phyloP scores from a whole-genome alignment of 2,797 vertebrate species.

The Ceyx erithaca region DNA sequence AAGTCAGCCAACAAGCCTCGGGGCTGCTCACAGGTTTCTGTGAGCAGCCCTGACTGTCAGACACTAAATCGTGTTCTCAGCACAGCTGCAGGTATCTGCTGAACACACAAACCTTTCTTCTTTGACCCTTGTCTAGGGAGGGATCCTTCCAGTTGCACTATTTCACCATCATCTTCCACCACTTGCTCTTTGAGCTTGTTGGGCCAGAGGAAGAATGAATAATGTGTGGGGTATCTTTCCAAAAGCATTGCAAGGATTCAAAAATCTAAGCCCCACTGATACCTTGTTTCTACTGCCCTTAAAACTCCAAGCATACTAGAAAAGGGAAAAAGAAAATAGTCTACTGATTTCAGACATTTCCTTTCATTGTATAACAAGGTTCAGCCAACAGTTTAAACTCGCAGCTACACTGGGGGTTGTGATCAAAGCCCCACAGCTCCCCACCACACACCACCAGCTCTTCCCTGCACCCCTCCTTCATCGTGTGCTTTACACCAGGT shows the following conservation, averaged over 20 bases:
- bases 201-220: background rate
- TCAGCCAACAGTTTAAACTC: background rate
- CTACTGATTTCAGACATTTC: background rate
- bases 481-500: background rate
- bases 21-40: fast-evolving
- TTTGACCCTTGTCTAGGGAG: background rate
- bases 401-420: background rate
- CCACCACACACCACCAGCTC: background rate
- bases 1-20: background rate
- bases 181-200: background rate
- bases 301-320: background rate
- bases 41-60: background rate
- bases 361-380: background rate
- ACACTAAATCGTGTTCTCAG: background rate
- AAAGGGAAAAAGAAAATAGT: background rate
- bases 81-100: background rate
- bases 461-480: background rate
- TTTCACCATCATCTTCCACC: background rate
- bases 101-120: background rate
- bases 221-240: background rate
- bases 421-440: background rate
- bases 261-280: background rate
- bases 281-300: background rate
- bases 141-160: background rate
- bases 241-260: background rate